phyloP scores from a whole-genome alignment of 2,797 vertebrate genomes.

The Phrynocephalus guinanensis region DNA sequence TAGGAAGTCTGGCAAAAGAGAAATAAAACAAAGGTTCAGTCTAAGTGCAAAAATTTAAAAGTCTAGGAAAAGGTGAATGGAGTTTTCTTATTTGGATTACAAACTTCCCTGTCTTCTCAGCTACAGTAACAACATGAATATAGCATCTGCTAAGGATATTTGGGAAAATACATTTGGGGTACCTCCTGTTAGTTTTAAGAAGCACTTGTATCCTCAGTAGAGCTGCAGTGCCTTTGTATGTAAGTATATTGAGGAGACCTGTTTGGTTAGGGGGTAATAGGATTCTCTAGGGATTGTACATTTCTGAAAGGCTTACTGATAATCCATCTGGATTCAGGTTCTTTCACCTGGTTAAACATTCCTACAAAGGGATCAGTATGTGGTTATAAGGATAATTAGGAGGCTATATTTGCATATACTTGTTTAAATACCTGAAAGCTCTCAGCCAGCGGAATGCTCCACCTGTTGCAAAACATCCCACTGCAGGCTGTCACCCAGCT shows the following conservation, averaged over 20 bases:
- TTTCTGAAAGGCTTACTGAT: not conserved
- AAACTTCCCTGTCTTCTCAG: not conserved
- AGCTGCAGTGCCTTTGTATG: not conserved
- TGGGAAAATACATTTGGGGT: not conserved
- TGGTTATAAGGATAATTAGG: not conserved
- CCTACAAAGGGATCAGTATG: not conserved
- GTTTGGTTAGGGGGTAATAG: not conserved
- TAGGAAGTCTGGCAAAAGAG: not conserved
- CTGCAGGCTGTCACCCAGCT: not conserved
- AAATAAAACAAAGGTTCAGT: not conserved
- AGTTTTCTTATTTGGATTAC: not conserved
- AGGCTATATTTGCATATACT: not conserved
- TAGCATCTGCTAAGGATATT: not conserved
- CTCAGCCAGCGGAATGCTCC: not conserved
- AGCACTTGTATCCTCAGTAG: not conserved
- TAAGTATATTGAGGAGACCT: slow-evolving; percentile 2
- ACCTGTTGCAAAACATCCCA: accelerated
- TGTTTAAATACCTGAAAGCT: not conserved
- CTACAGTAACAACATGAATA: not conserved
- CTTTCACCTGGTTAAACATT: not conserved
- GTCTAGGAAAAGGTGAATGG: not conserved
- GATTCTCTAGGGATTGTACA: not conserved
- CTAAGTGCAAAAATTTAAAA: not conserved
- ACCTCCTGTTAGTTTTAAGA: not conserved
- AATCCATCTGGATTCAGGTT: not conserved